Base-by-base conservation (phyloP, 2,888 invertebrate species). In the Laspeyria flexula region DNA sequence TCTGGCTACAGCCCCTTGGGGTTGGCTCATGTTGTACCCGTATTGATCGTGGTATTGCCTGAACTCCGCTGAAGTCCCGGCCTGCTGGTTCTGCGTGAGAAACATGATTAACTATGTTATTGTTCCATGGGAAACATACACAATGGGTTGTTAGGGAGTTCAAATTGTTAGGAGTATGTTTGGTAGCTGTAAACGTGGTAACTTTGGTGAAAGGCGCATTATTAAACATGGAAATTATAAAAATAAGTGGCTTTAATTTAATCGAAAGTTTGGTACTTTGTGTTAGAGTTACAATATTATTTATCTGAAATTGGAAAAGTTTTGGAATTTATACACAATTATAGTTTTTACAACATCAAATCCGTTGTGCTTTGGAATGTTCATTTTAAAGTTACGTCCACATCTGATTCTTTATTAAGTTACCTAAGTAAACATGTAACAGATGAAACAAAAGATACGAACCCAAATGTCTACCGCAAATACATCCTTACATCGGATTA, bases 21-120 rank as follows among this genome's bases (percentile, higher is more conserved):
- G 83, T 60, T 85, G 86, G 49, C 76, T 85, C 72, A 94, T 92
- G 25, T 87, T 85, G 68, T 93, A 90, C 31, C 90, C 86, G 82
- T 93, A 93, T 67, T 89, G 93, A 31, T 93, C 92, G 70, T 93
- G 89, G 76, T 93, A 94, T 58, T 93, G 87, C 56, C 92, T 81
- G 69, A 88, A 90, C 73, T 93, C 92, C n/a, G 83, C 78, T 29
- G 92, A 91, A 34, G 92, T 87, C 43, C 92, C 90, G 34, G 93
- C 86, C 77, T 93, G 93, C 60, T 90, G 90, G 65, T 92, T 92
- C 90, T 93, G 93, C 35, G 72, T 69, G 69, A 65, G 71, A 69
- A 69, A 71, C 27, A 39, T 52, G 47, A 51, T 60, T 65, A 73
- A 69, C 50, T 61, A 71, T 71, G 65, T 71, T 71, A 74, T 73